A percentile compares a stretch with the other conserved stretches of the same genome.
These are phyloP conservation scores for Thalassoma bifasciatum DNA, from an alignment of 2,113 vertebrate species.

Conservation along the genomic window DNA sequence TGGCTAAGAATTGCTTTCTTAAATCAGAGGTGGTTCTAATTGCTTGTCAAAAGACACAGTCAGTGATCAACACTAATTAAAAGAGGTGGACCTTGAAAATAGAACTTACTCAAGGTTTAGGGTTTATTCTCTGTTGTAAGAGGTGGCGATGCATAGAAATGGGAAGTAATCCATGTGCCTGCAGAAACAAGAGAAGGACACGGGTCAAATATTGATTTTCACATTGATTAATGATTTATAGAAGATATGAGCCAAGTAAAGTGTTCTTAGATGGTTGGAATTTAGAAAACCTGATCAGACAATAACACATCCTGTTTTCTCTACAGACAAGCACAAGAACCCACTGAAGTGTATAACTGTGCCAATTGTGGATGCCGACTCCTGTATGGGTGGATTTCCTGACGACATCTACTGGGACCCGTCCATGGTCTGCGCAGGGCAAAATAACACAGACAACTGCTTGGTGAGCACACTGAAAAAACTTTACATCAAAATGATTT, in stretches of 20 bases:
- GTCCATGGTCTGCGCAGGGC: slow-evolving; percentile 69
- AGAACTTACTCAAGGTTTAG: slow-evolving; percentile 12
- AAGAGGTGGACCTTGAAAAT: slow-evolving; percentile 60
- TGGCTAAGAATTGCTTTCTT: slow-evolving; percentile 33
- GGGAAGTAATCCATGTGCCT: slow-evolving; percentile 14
- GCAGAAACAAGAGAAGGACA: background rate
- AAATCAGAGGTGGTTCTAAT: slow-evolving; percentile 60
- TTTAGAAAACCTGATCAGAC: background rate
- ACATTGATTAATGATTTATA: background rate
- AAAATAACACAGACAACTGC: slow-evolving; percentile 67
- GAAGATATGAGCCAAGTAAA: background rate
- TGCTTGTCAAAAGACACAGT: slow-evolving; percentile 55
- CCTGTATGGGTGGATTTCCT: slow-evolving; percentile 56
- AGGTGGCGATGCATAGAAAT: slow-evolving; percentile 34
- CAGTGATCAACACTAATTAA: slow-evolving; percentile 62
- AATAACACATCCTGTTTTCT: slow-evolving; percentile 4
- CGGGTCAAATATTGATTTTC: background rate
- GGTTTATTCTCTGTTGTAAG: slow-evolving; percentile 15
- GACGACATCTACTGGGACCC: slow-evolving; percentile 48
- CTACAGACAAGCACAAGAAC: slow-evolving; percentile 32
- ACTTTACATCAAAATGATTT: background rate
- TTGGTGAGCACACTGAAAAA: slow-evolving; percentile 54
- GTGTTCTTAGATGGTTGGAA: background rate
- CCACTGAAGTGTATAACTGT: slow-evolving; percentile 67
- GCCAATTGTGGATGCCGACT: slow-evolving; percentile 62